A percentile compares a stretch with the other conserved stretches of the same genome.
Conservation (phyloP, 2,113 vertebrate genomes). For the Capreolus pygargus region DNA sequence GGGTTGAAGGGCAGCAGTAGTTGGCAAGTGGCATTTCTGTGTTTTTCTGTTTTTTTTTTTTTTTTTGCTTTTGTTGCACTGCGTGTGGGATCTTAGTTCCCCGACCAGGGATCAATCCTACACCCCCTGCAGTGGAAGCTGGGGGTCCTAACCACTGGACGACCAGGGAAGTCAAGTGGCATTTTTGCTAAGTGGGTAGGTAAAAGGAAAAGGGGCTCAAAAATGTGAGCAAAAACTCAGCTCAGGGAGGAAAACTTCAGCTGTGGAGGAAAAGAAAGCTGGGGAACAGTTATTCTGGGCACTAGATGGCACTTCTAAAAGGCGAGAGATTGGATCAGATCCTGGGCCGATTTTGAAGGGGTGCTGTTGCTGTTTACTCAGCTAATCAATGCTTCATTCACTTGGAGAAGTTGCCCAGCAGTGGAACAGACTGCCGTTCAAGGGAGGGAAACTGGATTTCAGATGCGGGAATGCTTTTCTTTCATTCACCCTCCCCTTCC, state of each 20-base stretch:
- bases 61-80: not conserved
- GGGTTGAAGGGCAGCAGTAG: not conserved
- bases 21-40: not conserved
- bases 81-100: not conserved
- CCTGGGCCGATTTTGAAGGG: not conserved
- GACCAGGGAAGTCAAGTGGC: not conserved
- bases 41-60: not conserved
- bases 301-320: not conserved
- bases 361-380: not conserved
- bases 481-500: not conserved
- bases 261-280: not conserved
- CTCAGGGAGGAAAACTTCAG: not conserved
- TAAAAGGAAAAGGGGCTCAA: not conserved
- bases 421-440: not conserved
- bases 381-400: not conserved
- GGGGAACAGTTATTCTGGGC: not conserved
- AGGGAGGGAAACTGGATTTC: not conserved
- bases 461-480: not conserved
- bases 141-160: not conserved
- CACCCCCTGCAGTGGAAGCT: not conserved
- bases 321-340: not conserved
- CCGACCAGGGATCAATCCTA: not conserved
- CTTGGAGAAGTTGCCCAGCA: not conserved
- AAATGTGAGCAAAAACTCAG: not conserved
- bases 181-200: not conserved